Evolutionary conservation across 2,113 vertebrate species (phyloP).

Genomic region (Vicugna pacos): DNA sequence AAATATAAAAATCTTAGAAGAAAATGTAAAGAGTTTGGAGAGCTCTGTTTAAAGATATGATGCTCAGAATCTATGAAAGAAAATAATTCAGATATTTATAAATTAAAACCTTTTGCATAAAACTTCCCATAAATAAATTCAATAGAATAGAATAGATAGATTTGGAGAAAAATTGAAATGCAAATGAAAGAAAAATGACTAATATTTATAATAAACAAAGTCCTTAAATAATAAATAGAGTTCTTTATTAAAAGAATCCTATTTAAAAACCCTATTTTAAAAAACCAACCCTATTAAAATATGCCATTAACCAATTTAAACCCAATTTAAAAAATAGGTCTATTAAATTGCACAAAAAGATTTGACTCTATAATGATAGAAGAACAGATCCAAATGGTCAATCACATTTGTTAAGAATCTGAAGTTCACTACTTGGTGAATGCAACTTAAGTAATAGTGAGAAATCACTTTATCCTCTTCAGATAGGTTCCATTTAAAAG

Average conservation of each 20-base stretch:
- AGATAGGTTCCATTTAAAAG: conserved; percentile 28
- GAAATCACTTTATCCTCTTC: not conserved
- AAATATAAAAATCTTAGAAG: not conserved
- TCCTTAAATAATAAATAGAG: conserved; percentile 18
- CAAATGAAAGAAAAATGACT: not conserved
- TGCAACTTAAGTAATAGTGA: not conserved
- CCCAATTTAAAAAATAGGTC: not conserved
- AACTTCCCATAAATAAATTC: not conserved
- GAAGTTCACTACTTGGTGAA: not conserved
- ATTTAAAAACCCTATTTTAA: not conserved
- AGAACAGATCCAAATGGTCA: not conserved
- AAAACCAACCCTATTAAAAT: conserved; percentile 12
- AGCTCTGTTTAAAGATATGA: not conserved
- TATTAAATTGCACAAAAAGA: not conserved
- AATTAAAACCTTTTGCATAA: conserved; percentile 2
- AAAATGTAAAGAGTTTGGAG: not conserved
- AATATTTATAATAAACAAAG: not conserved
- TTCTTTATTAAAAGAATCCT: not conserved
- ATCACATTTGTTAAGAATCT: conserved; percentile 17
- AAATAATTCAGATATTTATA: not conserved
- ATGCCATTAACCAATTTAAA: not conserved
- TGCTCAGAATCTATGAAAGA: not conserved
- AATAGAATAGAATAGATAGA: not conserved
- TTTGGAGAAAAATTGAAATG: not conserved
- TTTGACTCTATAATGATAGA: not conserved